Base-by-base conservation (phyloP, 2,888 invertebrate species). In the Romanomermis culicivorax region DNA sequence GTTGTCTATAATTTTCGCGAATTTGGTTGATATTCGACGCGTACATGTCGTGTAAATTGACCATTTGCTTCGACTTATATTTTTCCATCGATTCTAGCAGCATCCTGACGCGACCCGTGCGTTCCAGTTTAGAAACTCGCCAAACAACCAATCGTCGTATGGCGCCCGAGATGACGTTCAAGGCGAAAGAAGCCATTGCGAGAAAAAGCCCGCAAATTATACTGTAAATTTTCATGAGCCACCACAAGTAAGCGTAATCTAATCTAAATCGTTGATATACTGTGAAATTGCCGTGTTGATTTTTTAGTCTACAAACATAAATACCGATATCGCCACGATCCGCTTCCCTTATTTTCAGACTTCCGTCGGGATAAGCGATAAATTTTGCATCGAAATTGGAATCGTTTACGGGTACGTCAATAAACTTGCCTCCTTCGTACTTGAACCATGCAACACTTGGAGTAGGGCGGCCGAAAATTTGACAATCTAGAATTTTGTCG, bases 41-140 rank as follows among this genome's bases (percentile, higher is more conserved):
- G 56, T 67, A 67, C 27, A 61, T 64, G n/a, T 67, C 65, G 51
- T 67, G 66, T 2, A 67, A 56, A 7, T 59, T 61, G 23, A 65
- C 65, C 61, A 67, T 60, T 54, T 67, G 67, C 26, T 62, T 58
- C n/a, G 58, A 58, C 3, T 62, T 56, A 57, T 68, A 67, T 51
- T 65, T 65, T 56, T 67, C 67, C 61, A 67, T 62, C 1, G 67
- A 65, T 53, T 64, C 65, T 20, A 67, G 61, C 63, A 67, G 63
- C 52, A 61, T 62, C 4, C 63, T 59, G 11, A 67, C 64, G n/a
- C 67, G 60, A 20, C 63, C 64, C 17, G 64, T 57, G 20, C 63
- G 57, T 58, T 67, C 67, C 29, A 56, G 2, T 17, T 42, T 24
- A 11, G 25, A 20, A 11, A 56, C 11, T 3, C 56, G 56, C 56